A percentile compares a stretch with the other conserved stretches of the same genome.
Evolutionary conservation across 2,888 invertebrate genomes (phyloP).

Genomic region (Netelia melanura): DNA sequence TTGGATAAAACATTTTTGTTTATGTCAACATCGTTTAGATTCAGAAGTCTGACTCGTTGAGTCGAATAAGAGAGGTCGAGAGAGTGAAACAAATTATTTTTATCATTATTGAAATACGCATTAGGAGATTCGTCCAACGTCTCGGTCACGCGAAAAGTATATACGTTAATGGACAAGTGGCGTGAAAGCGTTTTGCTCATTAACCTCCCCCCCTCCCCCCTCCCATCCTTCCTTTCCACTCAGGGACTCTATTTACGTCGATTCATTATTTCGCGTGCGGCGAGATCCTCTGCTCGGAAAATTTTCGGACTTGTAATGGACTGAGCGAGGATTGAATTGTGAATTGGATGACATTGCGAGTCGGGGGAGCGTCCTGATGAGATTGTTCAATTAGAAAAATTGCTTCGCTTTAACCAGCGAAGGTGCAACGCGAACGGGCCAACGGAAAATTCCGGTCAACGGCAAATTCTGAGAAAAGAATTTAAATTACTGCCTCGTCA

Average conservation of each 20-base stretch:
- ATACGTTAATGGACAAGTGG: constrained; percentile 49
- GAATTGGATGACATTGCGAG: constrained; percentile 7
- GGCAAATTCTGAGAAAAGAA: too few species aligned
- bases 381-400: constrained; percentile 24
- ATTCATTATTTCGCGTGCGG: constrained; percentile 30
- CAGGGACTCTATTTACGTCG: neutral
- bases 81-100: neutral
- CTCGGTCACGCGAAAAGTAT: constrained; percentile 39
- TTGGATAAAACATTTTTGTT: too few species aligned
- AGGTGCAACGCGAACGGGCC: neutral
- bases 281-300: neutral
- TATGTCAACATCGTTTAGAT: too few species aligned
- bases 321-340: constrained; percentile 3
- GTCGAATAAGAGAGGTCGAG: too few species aligned
- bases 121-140: constrained; percentile 6
- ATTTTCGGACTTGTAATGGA: constrained; percentile 19
- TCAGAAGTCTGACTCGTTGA: too few species aligned
- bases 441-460: neutral
- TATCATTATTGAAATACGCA: neutral
- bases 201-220: neutral
- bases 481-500: too few species aligned
- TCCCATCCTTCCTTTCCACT: too few species aligned
- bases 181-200: constrained; percentile 42
- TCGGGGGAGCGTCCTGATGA: neutral
- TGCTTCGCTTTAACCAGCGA: neutral